These are phyloP conservation scores for Smutsia temminckii DNA, from an alignment of 2,797 vertebrate genomes.

Conservation along the genomic window DNA sequence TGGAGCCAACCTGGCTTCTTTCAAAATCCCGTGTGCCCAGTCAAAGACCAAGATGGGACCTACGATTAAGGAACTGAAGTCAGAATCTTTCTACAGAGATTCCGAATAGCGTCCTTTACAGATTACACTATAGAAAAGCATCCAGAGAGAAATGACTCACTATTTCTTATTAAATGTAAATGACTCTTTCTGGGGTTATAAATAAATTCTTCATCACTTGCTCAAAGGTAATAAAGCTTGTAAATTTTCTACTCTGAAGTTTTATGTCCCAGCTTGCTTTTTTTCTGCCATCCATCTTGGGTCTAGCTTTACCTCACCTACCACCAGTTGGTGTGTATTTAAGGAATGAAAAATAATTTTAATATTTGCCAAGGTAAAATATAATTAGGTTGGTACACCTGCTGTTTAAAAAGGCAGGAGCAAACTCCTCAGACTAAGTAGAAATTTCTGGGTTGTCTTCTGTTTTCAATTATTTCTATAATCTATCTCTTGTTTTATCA, in stretches of 20 bases:
- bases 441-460: constrained; percentile 46
- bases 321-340: constrained; percentile 48
- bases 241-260: constrained; percentile 41
- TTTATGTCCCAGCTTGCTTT: neutral
- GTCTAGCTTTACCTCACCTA: constrained; percentile 16
- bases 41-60: neutral
- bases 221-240: constrained; percentile 51
- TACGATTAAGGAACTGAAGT: neutral
- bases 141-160: constrained; percentile 58
- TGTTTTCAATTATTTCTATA: constrained; percentile 58
- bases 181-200: constrained; percentile 49
- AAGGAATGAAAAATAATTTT: constrained; percentile 73
- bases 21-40: neutral
- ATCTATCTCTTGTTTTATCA: constrained; percentile 10
- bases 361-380: constrained; percentile 73
- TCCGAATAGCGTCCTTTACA: constrained; percentile 24
- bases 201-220: constrained; percentile 51
- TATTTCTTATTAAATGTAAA: constrained; percentile 64
- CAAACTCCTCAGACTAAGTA: constrained; percentile 44
- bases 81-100: constrained; percentile 44
- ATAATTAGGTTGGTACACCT: constrained; percentile 62
- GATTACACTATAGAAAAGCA: constrained; percentile 44
- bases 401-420: constrained; percentile 23
- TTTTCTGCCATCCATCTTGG: neutral
- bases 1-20: neutral